Percentiles rank a stretch among this genome's conserved stretches.
These are phyloP conservation scores for Hymenopus coronatus DNA, from an alignment of 2,888 invertebrate species.

Conservation along the genomic window DNA sequence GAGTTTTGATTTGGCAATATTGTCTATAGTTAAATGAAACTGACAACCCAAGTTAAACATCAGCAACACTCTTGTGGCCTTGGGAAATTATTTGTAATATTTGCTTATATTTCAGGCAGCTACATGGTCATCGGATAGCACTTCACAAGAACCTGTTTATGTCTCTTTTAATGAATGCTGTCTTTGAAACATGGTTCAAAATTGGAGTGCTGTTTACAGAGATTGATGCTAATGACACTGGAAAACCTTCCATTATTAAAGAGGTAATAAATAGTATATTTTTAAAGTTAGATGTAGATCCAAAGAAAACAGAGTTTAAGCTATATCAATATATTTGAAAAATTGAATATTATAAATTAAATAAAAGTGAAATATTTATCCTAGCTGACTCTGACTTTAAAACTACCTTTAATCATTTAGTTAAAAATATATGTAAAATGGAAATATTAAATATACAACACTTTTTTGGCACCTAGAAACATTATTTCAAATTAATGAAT, in stretches of 20 bases:
- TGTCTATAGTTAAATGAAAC: too few species aligned
- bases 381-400: neutral
- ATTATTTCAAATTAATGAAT: too few species aligned
- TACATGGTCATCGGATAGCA: conserved; percentile 32
- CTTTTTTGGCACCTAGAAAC: too few species aligned
- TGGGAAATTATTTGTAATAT: neutral
- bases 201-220: conserved; percentile 24
- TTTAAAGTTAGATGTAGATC: neutral
- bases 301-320: neutral
- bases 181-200: conserved; percentile 30
- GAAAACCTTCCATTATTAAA: conserved; percentile 9
- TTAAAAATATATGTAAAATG: too few species aligned
- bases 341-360: neutral
- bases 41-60: too few species aligned
- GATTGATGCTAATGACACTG: neutral
- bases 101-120: conserved; percentile 28
- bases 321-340: neutral
- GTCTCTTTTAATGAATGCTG: conserved; percentile 32
- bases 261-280: conserved; percentile 18
- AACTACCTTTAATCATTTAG: too few species aligned
- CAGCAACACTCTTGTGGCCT: too few species aligned
- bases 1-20: too few species aligned
- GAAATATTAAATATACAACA: too few species aligned
- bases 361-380: neutral
- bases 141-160: conserved; percentile 34